Percentiles rank a stretch among this genome's conserved stretches.
Evolutionary conservation across 2,113 vertebrate species (phyloP).

Genomic region (Laticauda laticaudata): DNA sequence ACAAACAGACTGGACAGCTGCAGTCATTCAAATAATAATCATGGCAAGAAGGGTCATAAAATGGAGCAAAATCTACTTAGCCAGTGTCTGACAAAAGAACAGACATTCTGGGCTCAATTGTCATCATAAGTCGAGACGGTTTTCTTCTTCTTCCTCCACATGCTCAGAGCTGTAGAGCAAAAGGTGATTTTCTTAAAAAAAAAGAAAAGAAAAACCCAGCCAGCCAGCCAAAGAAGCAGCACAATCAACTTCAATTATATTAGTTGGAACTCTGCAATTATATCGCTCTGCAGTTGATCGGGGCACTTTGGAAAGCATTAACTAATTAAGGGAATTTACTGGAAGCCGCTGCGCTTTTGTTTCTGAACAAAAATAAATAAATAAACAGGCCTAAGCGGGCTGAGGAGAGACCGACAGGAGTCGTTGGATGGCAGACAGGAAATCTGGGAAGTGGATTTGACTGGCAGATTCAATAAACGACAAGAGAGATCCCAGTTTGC

Average conservation of each 20-base stretch:
- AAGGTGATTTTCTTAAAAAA: conserved; percentile 4
- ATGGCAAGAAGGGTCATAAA: background rate
- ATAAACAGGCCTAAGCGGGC: background rate
- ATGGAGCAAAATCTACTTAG: background rate
- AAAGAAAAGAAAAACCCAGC: too few relatives aligned
- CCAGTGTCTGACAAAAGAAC: background rate
- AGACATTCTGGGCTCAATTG: background rate
- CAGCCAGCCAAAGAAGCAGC: conserved; percentile 34
- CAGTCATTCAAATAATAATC: background rate
- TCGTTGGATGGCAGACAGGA: background rate
- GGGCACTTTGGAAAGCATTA: conserved; percentile 66
- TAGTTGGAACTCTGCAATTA: conserved; percentile 60
- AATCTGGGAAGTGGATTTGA: conserved; percentile 2
- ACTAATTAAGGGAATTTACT: conserved; percentile 66
- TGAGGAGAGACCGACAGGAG: background rate
- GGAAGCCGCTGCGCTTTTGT: conserved; percentile 55
- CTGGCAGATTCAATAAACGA: background rate
- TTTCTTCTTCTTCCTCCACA: too few relatives aligned
- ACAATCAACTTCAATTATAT: conserved; percentile 64
- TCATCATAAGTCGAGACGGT: background rate
- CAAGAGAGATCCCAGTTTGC: background rate
- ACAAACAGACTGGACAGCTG: background rate
- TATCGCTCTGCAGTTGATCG: conserved; percentile 57
- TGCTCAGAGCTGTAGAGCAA: background rate
- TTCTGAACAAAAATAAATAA: background rate